phyloP scores from a whole-genome alignment of 2,888 invertebrate genomes.

The Aelia acuminata region DNA sequence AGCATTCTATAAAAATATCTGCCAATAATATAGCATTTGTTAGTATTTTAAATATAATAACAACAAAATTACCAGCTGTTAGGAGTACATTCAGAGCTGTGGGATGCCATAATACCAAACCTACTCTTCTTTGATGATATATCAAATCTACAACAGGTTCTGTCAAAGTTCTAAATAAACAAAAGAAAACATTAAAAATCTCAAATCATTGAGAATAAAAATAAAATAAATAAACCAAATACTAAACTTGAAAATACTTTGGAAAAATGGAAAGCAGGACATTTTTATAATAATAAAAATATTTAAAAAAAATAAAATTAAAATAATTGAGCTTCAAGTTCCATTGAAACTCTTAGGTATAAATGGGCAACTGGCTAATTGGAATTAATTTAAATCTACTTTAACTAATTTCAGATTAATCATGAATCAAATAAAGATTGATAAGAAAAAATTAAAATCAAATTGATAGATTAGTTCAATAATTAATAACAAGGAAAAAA shows the following conservation, averaged over 20 bases:
- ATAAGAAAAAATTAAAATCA: too few species aligned
- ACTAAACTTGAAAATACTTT: not conserved
- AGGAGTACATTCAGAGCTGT: constrained; percentile 94
- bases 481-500: too few species aligned
- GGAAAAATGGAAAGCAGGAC: not conserved
- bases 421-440: not conserved
- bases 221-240: constrained; percentile 18
- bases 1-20: not conserved
- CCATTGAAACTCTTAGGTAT: not conserved
- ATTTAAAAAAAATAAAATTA: not conserved
- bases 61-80: constrained; percentile 79
- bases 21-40: not conserved
- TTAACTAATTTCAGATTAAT: not conserved
- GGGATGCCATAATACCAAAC: constrained; percentile 96
- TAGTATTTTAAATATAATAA: constrained; percentile 37
- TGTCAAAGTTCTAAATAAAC: constrained; percentile 80
- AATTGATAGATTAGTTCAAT: too few species aligned
- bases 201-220: not conserved
- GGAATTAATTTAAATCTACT: not conserved
- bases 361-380: not conserved
- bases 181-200: constrained; percentile 46
- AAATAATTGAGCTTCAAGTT: not conserved
- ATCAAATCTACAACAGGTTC: constrained; percentile 94
- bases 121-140: constrained; percentile 93
- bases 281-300: not conserved